These are phyloP conservation scores for Drosophila jambulina DNA, from an alignment of 1,140 invertebrate species.

Conservation along the genomic window DNA sequence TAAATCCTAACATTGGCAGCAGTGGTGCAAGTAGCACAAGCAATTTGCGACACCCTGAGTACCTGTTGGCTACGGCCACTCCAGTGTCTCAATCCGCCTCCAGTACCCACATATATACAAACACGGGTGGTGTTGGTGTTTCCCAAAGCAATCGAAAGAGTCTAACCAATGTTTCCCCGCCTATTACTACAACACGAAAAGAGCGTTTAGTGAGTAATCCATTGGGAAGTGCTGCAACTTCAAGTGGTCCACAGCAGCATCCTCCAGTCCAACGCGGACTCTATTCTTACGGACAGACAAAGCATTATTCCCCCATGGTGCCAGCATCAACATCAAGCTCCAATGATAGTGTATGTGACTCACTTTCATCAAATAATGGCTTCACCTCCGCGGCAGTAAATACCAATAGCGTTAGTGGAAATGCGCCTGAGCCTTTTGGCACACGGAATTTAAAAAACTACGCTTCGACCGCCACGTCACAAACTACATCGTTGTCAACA, in stretches of 20 bases:
- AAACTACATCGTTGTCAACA: slow-evolving; percentile 70
- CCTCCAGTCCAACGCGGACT: slow-evolving; percentile 75
- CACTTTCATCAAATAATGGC: slow-evolving; percentile 86
- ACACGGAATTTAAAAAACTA: slow-evolving; percentile 68
- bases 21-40: slow-evolving; percentile 57
- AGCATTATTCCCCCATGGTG: slow-evolving; percentile 74
- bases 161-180: slow-evolving; percentile 77
- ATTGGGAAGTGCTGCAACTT: slow-evolving; percentile 18
- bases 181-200: slow-evolving; percentile 68
- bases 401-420: slow-evolving; percentile 45
- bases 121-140: slow-evolving; percentile 24
- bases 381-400: slow-evolving; percentile 31
- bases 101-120: slow-evolving; percentile 68
- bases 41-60: slow-evolving; percentile 71
- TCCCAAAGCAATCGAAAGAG: slow-evolving; percentile 56
- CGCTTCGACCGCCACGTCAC: slow-evolving; percentile 56
- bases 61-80: slow-evolving; percentile 73
- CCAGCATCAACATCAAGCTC: slow-evolving; percentile 88
- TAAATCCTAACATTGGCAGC: slow-evolving; percentile 58
- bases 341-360: slow-evolving; percentile 89
- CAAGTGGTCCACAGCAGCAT: slow-evolving; percentile 68
- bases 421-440: slow-evolving; percentile 47
- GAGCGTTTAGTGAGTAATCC: slow-evolving; percentile 59
- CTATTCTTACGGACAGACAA: slow-evolving; percentile 68
- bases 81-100: slow-evolving; percentile 70